Conservation (phyloP, 2,797 vertebrate species). For the Danionella dracula region DNA sequence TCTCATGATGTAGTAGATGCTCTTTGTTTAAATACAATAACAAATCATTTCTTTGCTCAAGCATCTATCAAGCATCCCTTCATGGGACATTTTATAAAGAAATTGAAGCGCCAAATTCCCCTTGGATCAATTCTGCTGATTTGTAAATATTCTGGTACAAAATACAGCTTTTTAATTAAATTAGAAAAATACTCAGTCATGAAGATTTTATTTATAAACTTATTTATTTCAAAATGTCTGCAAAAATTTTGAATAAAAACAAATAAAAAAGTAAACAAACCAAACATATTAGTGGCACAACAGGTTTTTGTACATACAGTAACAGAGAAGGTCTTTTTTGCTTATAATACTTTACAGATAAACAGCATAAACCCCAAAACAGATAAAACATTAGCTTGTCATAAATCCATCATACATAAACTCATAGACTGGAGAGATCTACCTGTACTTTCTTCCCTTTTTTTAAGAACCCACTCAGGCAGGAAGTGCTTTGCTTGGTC, state of each 20-base stretch:
- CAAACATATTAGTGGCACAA: conserved; percentile 58
- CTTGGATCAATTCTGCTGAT: too few species aligned
- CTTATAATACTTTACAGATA: conserved; percentile 42
- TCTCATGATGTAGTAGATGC: too few species aligned
- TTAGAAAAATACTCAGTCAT: too few species aligned
- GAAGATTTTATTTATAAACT: too few species aligned
- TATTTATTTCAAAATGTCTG: too few species aligned
- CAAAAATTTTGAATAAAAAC: not conserved
- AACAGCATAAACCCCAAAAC: conserved; percentile 40
- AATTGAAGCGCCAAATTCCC: too few species aligned
- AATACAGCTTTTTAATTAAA: too few species aligned
- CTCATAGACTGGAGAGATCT: conserved; percentile 20
- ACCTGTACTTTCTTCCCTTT: conserved; percentile 37
- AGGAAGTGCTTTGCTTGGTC: conserved; percentile 58
- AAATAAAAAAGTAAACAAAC: conserved; percentile 13
- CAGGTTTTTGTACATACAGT: conserved; percentile 60
- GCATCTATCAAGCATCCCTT: too few species aligned
- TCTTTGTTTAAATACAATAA: too few species aligned
- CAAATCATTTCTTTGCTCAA: too few species aligned
- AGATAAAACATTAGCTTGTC: conserved; percentile 35
- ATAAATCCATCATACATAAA: conserved; percentile 53
- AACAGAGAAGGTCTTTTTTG: conserved; percentile 40
- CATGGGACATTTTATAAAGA: too few species aligned
- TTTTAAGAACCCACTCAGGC: conserved; percentile 41
- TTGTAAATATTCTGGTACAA: too few species aligned